Conservation (phyloP, 2,888 invertebrate genomes). For the Caenorhabditis wallacei region DNA sequence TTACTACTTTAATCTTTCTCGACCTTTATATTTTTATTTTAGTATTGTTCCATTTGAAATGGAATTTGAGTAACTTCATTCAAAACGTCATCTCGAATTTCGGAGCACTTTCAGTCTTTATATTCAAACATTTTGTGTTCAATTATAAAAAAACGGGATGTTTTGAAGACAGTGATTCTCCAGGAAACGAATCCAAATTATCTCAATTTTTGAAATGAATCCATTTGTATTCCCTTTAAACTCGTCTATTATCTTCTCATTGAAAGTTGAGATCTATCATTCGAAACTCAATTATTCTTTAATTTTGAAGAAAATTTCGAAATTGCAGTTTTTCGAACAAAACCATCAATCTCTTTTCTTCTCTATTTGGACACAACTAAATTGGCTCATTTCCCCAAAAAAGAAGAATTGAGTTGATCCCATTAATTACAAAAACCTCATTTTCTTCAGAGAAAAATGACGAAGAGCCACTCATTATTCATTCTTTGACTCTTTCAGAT, state of each 20-base stretch:
- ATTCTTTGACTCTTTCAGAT: slow-evolving; percentile 10
- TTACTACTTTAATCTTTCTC: slow-evolving; percentile 5
- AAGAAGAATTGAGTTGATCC: not conserved
- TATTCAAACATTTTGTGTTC: too few species aligned
- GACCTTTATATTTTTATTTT: not conserved
- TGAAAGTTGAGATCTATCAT: too few species aligned
- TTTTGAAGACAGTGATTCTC: too few species aligned
- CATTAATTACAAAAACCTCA: slow-evolving; percentile 14
- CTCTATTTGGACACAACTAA: not conserved
- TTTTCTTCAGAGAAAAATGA: not conserved
- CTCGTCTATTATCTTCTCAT: too few species aligned
- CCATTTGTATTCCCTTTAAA: too few species aligned
- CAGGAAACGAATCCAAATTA: too few species aligned
- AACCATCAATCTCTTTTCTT: not conserved
- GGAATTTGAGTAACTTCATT: slow-evolving; percentile 16
- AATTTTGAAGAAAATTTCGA: not conserved
- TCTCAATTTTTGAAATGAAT: too few species aligned
- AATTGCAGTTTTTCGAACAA: not conserved
- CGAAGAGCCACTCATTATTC: slow-evolving; percentile 24
- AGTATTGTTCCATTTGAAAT: slow-evolving; percentile 5
- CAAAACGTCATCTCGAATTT: slow-evolving; percentile 31
- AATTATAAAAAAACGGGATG: too few species aligned
- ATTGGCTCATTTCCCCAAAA: not conserved
- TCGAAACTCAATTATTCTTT: too few species aligned
- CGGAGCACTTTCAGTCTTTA: slow-evolving; percentile 4